Base-by-base conservation (phyloP, 2,797 vertebrate species). In the Channa striata region DNA sequence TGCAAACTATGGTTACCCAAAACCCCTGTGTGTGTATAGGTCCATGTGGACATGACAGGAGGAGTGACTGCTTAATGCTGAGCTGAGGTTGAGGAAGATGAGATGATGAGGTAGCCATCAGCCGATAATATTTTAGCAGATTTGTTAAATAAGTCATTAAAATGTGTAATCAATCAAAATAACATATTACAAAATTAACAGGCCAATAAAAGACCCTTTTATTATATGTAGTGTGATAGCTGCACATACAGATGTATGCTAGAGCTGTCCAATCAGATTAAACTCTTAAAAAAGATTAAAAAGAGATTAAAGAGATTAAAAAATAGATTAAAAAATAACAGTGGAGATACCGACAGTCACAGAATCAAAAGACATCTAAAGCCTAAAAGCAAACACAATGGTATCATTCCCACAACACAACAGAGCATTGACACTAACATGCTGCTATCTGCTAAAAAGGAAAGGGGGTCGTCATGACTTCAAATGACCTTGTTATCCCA, bases 281-380 rank as follows among this genome's bases (percentile, higher is more conserved):
- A 87, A 70, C 12, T 21, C 59, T 61, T 66, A n/a, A n/a, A n/a
- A n/a, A n/a, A 89, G 83, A 90, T 91, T 82, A 90, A 90, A 91
- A 74, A 87, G 68, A 89, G 83, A 90, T 91, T 82, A 90, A 90
- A 91, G 68, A 89, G 83, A 90, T 91, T 82, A 90, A 90, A 91
- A 74, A 87, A 86, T 66, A 89, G 83, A 90, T 91, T 82, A 90
- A 90, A 91, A 74, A 87, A 86, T 84, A 90, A 88, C 87, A 90
- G 84, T 77, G 52, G 78, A 82, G 68, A 81, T 67, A 76, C 63
- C 37, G 60, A 67, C 73, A 77, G 61, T 86, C 75, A 74, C 75
- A 80, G 87, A 73, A 76, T 72, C 71, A 84, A 72, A 79, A 81
- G 80, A 61, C 67, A 43, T 73, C 73, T 69, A 81, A 87, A 89